phyloP scores from a whole-genome alignment of 2,888 invertebrate species.

The Cosmia pyralina region DNA sequence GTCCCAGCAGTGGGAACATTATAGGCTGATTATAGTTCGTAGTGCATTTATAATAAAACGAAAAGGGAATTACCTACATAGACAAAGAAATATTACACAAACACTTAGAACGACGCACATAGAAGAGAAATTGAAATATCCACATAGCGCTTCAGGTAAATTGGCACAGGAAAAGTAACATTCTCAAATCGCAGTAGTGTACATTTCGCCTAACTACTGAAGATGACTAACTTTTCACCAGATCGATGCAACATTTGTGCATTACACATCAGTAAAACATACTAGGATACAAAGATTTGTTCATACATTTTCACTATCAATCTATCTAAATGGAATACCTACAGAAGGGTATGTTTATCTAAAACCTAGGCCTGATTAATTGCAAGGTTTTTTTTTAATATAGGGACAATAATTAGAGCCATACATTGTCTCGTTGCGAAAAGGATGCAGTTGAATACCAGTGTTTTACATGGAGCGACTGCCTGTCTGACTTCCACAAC shows the following conservation, averaged over 20 bases:
- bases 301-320: background rate
- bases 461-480: too few species aligned
- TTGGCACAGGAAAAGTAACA: background rate
- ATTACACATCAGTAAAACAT: background rate
- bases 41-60: background rate
- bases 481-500: too few species aligned
- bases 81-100: background rate
- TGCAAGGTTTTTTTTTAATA: background rate
- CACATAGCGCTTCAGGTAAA: background rate
- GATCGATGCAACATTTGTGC: background rate
- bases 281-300: background rate
- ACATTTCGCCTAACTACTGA: background rate
- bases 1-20: too few species aligned
- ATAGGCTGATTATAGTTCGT: too few species aligned
- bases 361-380: background rate
- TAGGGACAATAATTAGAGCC: background rate
- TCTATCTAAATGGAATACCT: background rate
- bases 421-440: background rate
- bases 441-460: too few species aligned
- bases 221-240: constrained; percentile 1
- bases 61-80: background rate
- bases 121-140: background rate
- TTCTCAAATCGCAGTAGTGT: constrained; percentile 1
- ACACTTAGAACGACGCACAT: background rate
- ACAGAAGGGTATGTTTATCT: background rate